Evolutionary conservation across 2,113 vertebrate species (phyloP).

Genomic region (Scartelaos histophorus): DNA sequence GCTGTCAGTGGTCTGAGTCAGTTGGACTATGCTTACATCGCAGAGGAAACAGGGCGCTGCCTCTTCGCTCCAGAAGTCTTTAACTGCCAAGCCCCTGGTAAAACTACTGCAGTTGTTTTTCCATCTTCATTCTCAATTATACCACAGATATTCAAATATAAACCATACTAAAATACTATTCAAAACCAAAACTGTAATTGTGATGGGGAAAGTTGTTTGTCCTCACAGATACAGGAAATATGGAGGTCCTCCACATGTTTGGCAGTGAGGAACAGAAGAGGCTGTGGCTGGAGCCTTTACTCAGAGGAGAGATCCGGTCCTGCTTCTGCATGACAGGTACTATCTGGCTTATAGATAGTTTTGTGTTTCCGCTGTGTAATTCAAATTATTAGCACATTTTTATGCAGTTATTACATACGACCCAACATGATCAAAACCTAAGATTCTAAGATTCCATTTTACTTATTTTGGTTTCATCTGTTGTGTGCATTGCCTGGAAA

Average conservation of each 20-base stretch:
- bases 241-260: constrained; percentile 92
- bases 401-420: neutral
- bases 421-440: neutral
- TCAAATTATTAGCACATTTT: neutral
- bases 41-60: constrained; percentile 89
- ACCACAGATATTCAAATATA: neutral
- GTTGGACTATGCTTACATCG: constrained; percentile 89
- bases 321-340: constrained; percentile 97
- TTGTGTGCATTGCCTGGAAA: constrained; percentile 38
- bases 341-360: neutral
- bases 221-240: constrained; percentile 89
- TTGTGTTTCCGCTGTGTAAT: neutral
- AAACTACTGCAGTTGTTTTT: constrained; percentile 8
- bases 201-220: neutral
- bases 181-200: neutral
- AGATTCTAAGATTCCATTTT: constrained; percentile 35
- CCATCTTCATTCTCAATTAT: neutral
- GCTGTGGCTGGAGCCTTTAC: constrained; percentile 89
- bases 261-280: constrained; percentile 89
- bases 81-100: constrained; percentile 95
- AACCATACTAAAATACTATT: neutral
- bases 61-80: constrained; percentile 87
- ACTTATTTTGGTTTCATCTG: constrained; percentile 28
- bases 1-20: constrained; percentile 86
- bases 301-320: constrained; percentile 86